Base-by-base conservation (phyloP, 2,888 invertebrate species). In the Erebia palarica region DNA sequence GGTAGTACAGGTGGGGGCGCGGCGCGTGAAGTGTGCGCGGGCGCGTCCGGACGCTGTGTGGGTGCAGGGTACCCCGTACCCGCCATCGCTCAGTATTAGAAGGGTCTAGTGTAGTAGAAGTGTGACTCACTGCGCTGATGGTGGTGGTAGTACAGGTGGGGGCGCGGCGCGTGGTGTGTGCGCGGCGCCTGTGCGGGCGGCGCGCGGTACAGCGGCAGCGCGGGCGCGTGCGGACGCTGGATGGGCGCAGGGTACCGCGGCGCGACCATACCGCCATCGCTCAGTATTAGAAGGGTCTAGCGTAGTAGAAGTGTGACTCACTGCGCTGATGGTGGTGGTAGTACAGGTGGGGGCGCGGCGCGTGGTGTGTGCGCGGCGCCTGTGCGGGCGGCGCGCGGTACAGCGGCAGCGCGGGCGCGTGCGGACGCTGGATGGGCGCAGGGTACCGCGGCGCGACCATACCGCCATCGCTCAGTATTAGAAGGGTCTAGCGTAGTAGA, bases 231-330 rank as follows among this genome's bases (percentile, higher is more conserved):
- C 76, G 94, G 94, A 42, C 94, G 90, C 87, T 94, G 94, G 80
- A 94, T 94, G 78, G 94, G 94, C 80, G 94, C 88, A 61, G 94
- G 94, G 86, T 94, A 94, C 74, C 93, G 91, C 82, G 91, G 91
- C 76, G 90, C 87, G 65, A 78, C 76, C 84, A 87, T 79, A 60
- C 84, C 86, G 75, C 87, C 88, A 78, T n/a, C n/a, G n/a, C 36
- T 36, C 36, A 36, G 36, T 36, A 7, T 36, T 1, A 36, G 36
- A 36, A 36, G 36, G 36, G 36, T 36, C 36, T 36, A 7, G 36
- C 2, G 36, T 36, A 36, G 36, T 11, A 53, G 16, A 65, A 47
- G 27, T 11, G 59, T 49, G 36, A 91, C 92, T 90, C 77, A 92
- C 92, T 91, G 88, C 91, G 92, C 84, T 88, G 92, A 78, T 89